Percentiles rank a stretch among this genome's conserved stretches.
Evolutionary conservation across 2,113 vertebrate species (phyloP).

Genomic region (Paratilapia polleni): DNA sequence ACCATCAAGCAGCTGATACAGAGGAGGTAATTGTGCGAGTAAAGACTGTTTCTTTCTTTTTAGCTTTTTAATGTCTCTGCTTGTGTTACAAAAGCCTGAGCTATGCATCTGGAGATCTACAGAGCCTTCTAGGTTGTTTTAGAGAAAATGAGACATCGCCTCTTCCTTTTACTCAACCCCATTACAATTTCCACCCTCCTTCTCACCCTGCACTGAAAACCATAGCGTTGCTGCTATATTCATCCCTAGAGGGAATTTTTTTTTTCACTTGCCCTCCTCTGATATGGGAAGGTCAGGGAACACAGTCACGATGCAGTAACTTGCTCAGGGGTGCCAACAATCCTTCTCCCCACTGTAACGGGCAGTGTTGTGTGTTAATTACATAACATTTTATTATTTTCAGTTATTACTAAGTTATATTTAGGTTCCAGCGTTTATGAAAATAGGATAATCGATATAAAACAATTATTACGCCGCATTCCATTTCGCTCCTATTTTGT

Average conservation of each 20-base stretch:
- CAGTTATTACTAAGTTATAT: background rate
- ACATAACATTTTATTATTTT: conserved; percentile 25
- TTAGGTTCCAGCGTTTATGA: background rate
- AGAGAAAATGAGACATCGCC: background rate
- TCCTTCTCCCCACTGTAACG: background rate
- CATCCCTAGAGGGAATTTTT: conserved; percentile 32
- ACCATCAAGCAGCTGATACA: conserved; percentile 37
- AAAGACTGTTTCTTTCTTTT: background rate
- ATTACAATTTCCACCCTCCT: background rate
- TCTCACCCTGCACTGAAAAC: conserved; percentile 7
- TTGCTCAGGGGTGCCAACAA: conserved; percentile 7
- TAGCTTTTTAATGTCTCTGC: conserved; percentile 15
- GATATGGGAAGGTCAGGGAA: conserved; percentile 38
- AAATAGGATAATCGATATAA: background rate
- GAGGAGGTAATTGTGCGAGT: conserved; percentile 38
- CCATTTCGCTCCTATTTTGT: background rate
- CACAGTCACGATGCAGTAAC: conserved; percentile 16
- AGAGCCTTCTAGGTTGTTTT: background rate
- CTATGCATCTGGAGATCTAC: conserved; percentile 8
- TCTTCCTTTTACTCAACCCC: background rate
- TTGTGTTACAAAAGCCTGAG: background rate
- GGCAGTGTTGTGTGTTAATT: conserved; percentile 14
- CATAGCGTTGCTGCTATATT: conserved; percentile 28
- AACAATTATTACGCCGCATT: background rate
- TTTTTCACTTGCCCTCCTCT: background rate